These are phyloP conservation scores for Vulpes ferrilata DNA, from an alignment of 2,113 vertebrate species.

Conservation along the genomic window DNA sequence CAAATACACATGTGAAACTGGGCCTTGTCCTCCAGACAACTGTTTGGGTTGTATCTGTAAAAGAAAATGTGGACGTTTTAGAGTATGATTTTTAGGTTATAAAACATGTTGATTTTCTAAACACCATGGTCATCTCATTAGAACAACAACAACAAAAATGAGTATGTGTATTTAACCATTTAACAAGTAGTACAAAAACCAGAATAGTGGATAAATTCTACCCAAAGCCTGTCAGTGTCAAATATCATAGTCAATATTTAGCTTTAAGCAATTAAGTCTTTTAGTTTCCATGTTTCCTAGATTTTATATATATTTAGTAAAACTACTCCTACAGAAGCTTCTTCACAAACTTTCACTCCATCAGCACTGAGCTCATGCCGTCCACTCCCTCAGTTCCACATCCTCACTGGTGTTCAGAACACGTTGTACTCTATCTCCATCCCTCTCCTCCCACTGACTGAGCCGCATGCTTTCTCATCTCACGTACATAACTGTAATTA, in stretches of 20 bases:
- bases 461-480: not conserved
- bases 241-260: conserved; percentile 10
- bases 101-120: not conserved
- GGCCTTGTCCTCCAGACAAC: conserved; percentile 78
- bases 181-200: not conserved
- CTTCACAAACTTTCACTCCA: not conserved
- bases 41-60: conserved; percentile 89
- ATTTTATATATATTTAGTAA: not conserved
- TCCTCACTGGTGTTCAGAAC: not conserved
- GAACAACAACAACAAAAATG: not conserved
- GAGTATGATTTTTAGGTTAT: not conserved
- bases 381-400: not conserved
- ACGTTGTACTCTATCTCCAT: not conserved
- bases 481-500: not conserved
- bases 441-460: not conserved
- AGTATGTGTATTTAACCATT: not conserved
- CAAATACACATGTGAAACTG: conserved; percentile 87
- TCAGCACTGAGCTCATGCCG: not conserved
- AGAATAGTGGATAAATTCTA: not conserved
- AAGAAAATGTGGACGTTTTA: conserved; percentile 49
- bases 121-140: not conserved
- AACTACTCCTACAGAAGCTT: not conserved
- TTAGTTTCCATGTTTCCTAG: not conserved
- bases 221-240: not conserved
- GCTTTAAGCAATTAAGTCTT: not conserved